Base-by-base conservation (phyloP, 2,113 vertebrate genomes). In the Cromileptes altivelis region DNA sequence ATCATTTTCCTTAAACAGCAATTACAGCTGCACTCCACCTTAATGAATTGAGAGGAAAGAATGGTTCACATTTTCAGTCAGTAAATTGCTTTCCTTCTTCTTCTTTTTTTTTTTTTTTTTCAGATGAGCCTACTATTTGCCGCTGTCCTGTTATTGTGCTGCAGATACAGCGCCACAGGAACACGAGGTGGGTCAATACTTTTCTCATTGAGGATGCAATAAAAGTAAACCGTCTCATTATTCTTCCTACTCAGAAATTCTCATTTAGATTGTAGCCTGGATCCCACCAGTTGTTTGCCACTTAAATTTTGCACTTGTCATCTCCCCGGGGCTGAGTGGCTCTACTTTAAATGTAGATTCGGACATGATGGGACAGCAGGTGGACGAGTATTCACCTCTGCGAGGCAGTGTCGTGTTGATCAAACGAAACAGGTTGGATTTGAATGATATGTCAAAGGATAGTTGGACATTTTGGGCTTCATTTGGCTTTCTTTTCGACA, bases 161-260 rank as follows among this genome's bases (percentile, higher is more conserved):
- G 81, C 80, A 82, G 84, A 70, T 68, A 18, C 88, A 65, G 23
- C 72, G 69, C 88, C 85, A 84, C 82, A 72, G 89, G 85, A 91
- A 88, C 74, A 65, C 83, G 33, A 63, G 89, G 87, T 81, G 86
- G 89, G 89, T 91, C 88, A 76, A 91, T 93, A 88, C 81, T 88
- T 84, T 81, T 70, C 81, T 89, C 87, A 91, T 86, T 82, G 85
- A 86, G 85, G 85, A 92, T 88, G 91, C 91, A 79, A 82, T 89
- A 82, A 81, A 88, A 89, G 90, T 82, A 89, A 89, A 92, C 55
- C 19, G 73, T 89, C 82, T 92, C 90, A 88, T 91, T 87, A 87
- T 81, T 92, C 83, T 86, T 86, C 57, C 87, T 21, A n/a, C 79
- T 85, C 80, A 80, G 85, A 91, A 90, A 88, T 89, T 88, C 85